Conservation (phyloP, 2,888 invertebrate species). For the Ectobius pallidus region DNA sequence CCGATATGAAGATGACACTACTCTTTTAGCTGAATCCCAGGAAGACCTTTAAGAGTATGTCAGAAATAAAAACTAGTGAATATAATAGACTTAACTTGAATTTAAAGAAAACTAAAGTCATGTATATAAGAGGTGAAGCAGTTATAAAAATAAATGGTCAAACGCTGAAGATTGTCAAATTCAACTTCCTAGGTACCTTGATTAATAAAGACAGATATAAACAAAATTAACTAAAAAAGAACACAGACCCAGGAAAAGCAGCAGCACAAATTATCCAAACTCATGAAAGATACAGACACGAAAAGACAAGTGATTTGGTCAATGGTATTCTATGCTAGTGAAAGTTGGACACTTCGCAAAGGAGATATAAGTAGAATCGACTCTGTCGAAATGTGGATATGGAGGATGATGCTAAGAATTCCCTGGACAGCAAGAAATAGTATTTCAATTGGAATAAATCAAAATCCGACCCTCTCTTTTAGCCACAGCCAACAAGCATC, state of each 20-base stretch:
- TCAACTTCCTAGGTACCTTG: background rate
- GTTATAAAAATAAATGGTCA: background rate
- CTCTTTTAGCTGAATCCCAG: background rate
- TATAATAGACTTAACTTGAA: background rate
- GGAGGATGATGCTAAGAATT: background rate
- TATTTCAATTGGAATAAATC: background rate
- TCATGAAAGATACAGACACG: background rate
- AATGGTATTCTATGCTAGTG: background rate
- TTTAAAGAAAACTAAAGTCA: background rate
- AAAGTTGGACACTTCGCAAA: background rate
- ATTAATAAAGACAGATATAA: background rate
- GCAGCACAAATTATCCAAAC: background rate
- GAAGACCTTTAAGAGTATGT: background rate
- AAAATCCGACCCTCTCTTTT: background rate
- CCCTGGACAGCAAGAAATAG: background rate
- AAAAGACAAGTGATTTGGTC: background rate
- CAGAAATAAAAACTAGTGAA: background rate
- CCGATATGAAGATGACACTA: background rate
- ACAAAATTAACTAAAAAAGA: background rate
- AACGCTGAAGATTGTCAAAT: background rate
- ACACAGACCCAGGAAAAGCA: background rate
- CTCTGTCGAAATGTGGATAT: background rate
- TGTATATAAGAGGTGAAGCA: background rate
- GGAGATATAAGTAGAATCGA: background rate
- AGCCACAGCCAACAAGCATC: background rate